Evolutionary conservation across 1,140 invertebrate species (phyloP), one percentile per base, ranked within the genome.

Genomic region (Panagrolaimus sp.): DNA sequence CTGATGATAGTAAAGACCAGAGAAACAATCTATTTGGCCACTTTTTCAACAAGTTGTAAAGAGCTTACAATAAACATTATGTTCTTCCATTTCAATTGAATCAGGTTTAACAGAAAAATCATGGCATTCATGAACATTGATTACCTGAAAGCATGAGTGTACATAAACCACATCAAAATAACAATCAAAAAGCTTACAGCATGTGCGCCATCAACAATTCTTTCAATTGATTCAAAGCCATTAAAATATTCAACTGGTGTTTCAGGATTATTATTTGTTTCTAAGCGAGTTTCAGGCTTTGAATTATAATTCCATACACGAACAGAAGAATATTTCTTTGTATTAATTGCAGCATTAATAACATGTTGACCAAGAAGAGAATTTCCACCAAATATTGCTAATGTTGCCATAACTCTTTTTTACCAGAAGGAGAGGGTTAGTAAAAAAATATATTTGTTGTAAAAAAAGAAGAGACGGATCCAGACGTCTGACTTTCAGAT

Each of bases 381-480:
- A 13, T 57, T 57, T 57, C 51, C 51, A 57, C 27, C 20, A n/a
- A 57, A n/a, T 20, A 57, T 57, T 27, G 51, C 27, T 11, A 57
- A 27, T 20, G n/a, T 57, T 20, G 51, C 27, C 51, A 57, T 57
- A 51, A 66, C 25, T 25, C 27, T 53, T 53, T 53, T 53, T 53
- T 7, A 9, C 9, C 16, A 7, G 16, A 31, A 45, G n/a, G n/a
- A n/a, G n/a, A 68, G 38, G 71, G 72, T 5, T 11, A 44, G 16
- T 74, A 74, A 65, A 47, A 76, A 57, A 57, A n/a, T 68, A 74
- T n/a, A n/a, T n/a, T n/a, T n/a, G 68, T 62, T 74, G 16, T 27
- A 51, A 9, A 9, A 67, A 2, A 74, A 74, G 5, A 46, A 20
- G 9, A 45, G 69, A n/a, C n/a, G n/a, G n/a, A n/a, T n/a, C n/a